Conservation (phyloP, 1,140 invertebrate genomes). For the Zophobas atratus region DNA sequence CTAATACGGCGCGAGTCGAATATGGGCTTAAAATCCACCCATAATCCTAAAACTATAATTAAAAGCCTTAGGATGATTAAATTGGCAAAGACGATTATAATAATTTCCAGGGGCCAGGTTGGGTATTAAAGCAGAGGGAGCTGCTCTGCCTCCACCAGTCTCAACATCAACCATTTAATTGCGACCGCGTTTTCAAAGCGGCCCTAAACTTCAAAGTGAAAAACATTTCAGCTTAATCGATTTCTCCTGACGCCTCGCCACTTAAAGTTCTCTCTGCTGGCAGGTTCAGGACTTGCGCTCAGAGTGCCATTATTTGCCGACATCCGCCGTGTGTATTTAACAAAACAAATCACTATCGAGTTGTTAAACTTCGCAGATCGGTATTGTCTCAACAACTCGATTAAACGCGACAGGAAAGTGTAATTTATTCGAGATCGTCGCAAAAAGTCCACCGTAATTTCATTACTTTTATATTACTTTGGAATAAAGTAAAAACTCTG, state of each 20-base stretch:
- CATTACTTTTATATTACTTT: slow-evolving; percentile 11
- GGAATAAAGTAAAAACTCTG: background rate
- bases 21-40: slow-evolving; percentile 23
- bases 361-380: slow-evolving; percentile 11
- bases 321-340: slow-evolving; percentile 42
- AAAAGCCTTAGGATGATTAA: slow-evolving; percentile 55
- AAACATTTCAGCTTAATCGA: slow-evolving; percentile 62
- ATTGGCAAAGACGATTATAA: slow-evolving; percentile 52
- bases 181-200: slow-evolving; percentile 59
- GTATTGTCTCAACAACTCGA: slow-evolving; percentile 11
- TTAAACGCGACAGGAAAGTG: background rate
- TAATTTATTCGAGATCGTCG: slow-evolving; percentile 4
- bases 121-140: slow-evolving; percentile 1
- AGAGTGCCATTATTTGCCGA: slow-evolving; percentile 42
- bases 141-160: slow-evolving; percentile 41
- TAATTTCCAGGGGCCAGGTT: slow-evolving; percentile 48
- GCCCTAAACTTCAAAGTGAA: slow-evolving; percentile 61
- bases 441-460: slow-evolving; percentile 1
- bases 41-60: slow-evolving; percentile 55
- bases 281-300: slow-evolving; percentile 40
- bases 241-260: slow-evolving; percentile 60
- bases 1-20: slow-evolving; percentile 5
- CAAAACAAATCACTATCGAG: slow-evolving; percentile 41
- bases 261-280: slow-evolving; percentile 53
- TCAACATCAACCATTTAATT: slow-evolving; percentile 59